A percentile compares a stretch with the other conserved stretches of the same genome.
Evolutionary conservation across 2,888 invertebrate genomes (phyloP).

Genomic region (Eumerus sabulonum): DNA sequence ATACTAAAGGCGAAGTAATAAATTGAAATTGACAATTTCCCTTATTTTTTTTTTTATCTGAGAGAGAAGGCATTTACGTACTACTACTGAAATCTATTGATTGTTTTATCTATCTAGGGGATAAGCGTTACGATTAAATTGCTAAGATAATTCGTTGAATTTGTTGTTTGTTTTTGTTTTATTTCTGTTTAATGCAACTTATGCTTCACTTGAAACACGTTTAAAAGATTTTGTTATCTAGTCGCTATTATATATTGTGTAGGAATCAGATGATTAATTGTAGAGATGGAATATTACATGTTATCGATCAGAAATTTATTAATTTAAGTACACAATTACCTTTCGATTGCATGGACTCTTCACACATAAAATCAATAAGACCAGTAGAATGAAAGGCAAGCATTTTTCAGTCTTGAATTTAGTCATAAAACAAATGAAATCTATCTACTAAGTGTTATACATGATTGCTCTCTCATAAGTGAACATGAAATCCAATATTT

Average conservation of each 20-base stretch:
- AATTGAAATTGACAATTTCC: no score
- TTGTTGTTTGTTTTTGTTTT: slow-evolving; percentile 17
- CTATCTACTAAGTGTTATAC: slow-evolving; percentile 51
- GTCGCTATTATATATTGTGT: slow-evolving; percentile 38
- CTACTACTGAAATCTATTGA: no score
- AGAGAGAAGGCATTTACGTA: slow-evolving; percentile 34
- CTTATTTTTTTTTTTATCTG: slow-evolving; percentile 13
- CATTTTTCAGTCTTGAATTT: slow-evolving; percentile 6
- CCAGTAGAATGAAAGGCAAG: slow-evolving; percentile 8
- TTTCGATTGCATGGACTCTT: no score
- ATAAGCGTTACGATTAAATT: slow-evolving; percentile 45
- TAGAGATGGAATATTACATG: slow-evolving; percentile 28
- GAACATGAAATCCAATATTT: slow-evolving; percentile 23
- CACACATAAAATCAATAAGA: no score
- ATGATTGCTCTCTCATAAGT: not conserved
- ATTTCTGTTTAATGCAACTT: slow-evolving; percentile 17
- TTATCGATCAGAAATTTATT: slow-evolving; percentile 45
- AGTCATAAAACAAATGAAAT: slow-evolving; percentile 27
- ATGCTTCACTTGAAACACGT: no score
- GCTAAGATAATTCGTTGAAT: slow-evolving; percentile 38
- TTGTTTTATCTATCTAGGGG: slow-evolving; percentile 26
- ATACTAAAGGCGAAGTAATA: slow-evolving; percentile 1
- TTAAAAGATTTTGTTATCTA: slow-evolving; percentile 50
- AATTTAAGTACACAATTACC: slow-evolving; percentile 28
- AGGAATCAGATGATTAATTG: slow-evolving; percentile 1